Percentiles rank a stretch among this genome's conserved stretches.
phyloP scores from a whole-genome alignment of 2,113 vertebrate species.

The Lucifuga dentata region DNA sequence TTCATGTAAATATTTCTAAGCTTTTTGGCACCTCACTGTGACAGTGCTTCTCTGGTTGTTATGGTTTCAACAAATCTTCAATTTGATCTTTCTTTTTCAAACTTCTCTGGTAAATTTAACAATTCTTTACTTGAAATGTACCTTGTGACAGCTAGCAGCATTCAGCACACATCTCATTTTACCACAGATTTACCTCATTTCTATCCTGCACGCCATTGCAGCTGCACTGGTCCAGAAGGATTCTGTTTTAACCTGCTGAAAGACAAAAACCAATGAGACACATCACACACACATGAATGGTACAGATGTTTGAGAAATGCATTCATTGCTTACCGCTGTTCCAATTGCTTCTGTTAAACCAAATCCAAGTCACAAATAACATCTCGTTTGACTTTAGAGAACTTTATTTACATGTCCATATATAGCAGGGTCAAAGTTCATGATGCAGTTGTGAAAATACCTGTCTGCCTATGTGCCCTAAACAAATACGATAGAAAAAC shows the following conservation, averaged over 20 bases:
- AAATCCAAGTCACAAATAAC: constrained; percentile 38
- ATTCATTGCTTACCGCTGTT: background rate
- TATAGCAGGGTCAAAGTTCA: constrained; percentile 79
- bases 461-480: constrained; percentile 75
- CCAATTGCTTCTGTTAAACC: background rate
- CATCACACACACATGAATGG: background rate
- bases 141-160: background rate
- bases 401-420: constrained; percentile 86
- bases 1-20: constrained; percentile 46
- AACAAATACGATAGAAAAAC: constrained; percentile 70
- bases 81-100: constrained; percentile 16
- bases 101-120: constrained; percentile 14
- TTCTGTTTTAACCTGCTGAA: background rate
- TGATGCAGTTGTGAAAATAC: constrained; percentile 76
- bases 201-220: background rate
- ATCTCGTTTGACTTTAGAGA: constrained; percentile 75
- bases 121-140: too few relatives aligned
- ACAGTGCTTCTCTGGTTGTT: constrained; percentile 25
- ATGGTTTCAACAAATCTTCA: constrained; percentile 48
- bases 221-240: background rate
- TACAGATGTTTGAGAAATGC: background rate
- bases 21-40: constrained; percentile 19
- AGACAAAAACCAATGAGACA: background rate
- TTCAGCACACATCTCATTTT: background rate
- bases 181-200: background rate